A percentile compares a stretch with the other conserved stretches of the same genome.
phyloP scores from a whole-genome alignment of 2,797 vertebrate genomes.

The Vultur gryphus region DNA sequence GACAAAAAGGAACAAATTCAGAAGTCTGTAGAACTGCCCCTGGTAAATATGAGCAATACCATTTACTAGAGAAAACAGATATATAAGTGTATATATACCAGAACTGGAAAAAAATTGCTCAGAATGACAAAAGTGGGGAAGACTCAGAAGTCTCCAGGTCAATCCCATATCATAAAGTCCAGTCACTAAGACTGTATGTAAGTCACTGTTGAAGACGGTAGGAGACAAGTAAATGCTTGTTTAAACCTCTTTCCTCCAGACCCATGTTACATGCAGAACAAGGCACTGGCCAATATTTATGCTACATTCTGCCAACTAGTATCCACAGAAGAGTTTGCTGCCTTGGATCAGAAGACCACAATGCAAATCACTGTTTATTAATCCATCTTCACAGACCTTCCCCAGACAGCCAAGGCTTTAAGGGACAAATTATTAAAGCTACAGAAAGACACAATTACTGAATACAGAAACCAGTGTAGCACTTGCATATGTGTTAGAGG shows the following conservation, averaged over 20 bases:
- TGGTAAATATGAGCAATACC: accelerated
- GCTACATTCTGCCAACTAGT: neutral
- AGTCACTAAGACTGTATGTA: neutral
- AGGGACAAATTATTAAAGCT: neutral
- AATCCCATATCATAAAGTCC: neutral
- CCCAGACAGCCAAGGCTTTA: neutral
- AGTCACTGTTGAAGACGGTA: neutral
- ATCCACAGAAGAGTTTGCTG: neutral
- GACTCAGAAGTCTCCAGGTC: neutral
- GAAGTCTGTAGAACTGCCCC: neutral
- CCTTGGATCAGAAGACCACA: neutral
- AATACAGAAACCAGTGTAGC: neutral
- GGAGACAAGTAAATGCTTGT: neutral
- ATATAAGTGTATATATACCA: neutral
- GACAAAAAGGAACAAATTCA: neutral
- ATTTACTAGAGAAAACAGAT: neutral
- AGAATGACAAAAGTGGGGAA: neutral
- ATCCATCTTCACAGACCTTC: neutral
- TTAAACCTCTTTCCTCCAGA: neutral
- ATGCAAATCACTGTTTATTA: neutral
- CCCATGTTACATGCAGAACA: neutral
- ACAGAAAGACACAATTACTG: neutral
- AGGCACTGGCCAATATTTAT: neutral
- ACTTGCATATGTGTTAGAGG: neutral
- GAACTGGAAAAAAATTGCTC: neutral